Percentiles rank a stretch among this genome's conserved stretches.
These are phyloP conservation scores for Ciconia stormi DNA, from an alignment of 2,113 vertebrate species.

Conservation along the genomic window DNA sequence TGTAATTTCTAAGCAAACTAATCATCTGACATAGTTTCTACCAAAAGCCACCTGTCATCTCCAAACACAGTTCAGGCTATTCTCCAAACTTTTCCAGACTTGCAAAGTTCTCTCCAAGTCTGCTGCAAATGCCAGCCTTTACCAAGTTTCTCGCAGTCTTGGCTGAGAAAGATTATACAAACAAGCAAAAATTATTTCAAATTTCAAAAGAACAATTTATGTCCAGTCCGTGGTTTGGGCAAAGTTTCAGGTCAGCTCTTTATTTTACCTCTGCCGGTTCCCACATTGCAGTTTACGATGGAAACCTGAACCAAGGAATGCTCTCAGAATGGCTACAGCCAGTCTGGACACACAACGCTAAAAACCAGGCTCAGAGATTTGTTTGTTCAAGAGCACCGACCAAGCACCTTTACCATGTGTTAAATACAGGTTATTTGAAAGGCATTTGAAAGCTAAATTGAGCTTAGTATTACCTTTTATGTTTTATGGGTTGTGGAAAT, in stretches of 20 bases:
- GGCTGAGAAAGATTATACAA: not conserved
- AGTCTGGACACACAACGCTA: not conserved
- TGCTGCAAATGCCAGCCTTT: not conserved
- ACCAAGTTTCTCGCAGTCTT: not conserved
- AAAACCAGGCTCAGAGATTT: not conserved
- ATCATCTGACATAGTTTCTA: not conserved
- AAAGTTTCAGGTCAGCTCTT: not conserved
- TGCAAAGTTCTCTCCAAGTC: not conserved
- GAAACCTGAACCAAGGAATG: constrained; percentile 32
- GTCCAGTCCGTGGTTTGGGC: not conserved
- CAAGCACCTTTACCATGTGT: not conserved
- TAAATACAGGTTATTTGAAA: constrained; percentile 45
- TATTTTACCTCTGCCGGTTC: not conserved
- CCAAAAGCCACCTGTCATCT: not conserved
- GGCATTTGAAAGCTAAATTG: constrained; percentile 55
- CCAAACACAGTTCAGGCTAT: not conserved
- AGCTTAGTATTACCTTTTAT: constrained; percentile 64
- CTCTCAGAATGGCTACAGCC: not conserved
- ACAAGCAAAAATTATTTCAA: not conserved
- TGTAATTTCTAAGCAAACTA: not conserved
- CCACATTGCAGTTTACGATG: not conserved
- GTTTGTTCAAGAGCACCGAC: not conserved
- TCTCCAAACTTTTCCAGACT: not conserved
- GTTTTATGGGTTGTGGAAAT: constrained; percentile 70
- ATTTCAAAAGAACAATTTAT: not conserved